These are phyloP conservation scores for Zhuqinia jingwanae DNA, from an alignment of 2,888 invertebrate genomes.

Conservation along the genomic window DNA sequence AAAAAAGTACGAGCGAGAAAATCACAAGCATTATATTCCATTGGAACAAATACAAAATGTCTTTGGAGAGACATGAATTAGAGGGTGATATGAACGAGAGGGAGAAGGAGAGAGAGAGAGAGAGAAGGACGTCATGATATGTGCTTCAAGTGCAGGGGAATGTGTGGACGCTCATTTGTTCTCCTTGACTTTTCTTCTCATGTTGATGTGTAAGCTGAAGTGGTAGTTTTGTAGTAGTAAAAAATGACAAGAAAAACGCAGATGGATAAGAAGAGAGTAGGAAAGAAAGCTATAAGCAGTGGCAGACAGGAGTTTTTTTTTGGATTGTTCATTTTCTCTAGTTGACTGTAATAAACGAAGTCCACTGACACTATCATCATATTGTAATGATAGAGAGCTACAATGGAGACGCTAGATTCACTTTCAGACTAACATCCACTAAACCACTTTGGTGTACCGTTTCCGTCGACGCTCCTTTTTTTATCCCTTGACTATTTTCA, in stretches of 20 bases:
- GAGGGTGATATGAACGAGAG: slow-evolving; percentile 46
- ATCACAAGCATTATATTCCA: slow-evolving; percentile 47
- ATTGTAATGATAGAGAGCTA: slow-evolving; percentile 46
- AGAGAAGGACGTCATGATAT: neutral
- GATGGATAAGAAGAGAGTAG: neutral
- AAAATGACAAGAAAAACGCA: slow-evolving; percentile 3
- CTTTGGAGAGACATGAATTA: slow-evolving; percentile 57
- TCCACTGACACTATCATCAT: slow-evolving; percentile 34
- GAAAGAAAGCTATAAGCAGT: neutral
- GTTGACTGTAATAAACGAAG: slow-evolving; percentile 19
- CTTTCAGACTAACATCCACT: slow-evolving; percentile 30
- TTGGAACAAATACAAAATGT: slow-evolving; percentile 52
- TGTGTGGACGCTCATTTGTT: slow-evolving; percentile 60
- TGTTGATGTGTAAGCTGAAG: slow-evolving; percentile 23
- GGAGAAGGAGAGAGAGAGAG: neutral
- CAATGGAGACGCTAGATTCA: slow-evolving; percentile 40
- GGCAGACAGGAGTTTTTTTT: neutral
- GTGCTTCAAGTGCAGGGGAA: slow-evolving; percentile 1
- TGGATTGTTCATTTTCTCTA: too few relatives aligned
- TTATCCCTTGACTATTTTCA: slow-evolving; percentile 3
- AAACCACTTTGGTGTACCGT: slow-evolving; percentile 22
- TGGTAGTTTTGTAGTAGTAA: slow-evolving; percentile 1
- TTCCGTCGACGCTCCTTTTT: neutral
- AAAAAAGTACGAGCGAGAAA: slow-evolving; percentile 40
- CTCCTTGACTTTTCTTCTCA: slow-evolving; percentile 50